phyloP scores from a whole-genome alignment of 2,797 vertebrate species.

The Micromesistius poutassou region DNA sequence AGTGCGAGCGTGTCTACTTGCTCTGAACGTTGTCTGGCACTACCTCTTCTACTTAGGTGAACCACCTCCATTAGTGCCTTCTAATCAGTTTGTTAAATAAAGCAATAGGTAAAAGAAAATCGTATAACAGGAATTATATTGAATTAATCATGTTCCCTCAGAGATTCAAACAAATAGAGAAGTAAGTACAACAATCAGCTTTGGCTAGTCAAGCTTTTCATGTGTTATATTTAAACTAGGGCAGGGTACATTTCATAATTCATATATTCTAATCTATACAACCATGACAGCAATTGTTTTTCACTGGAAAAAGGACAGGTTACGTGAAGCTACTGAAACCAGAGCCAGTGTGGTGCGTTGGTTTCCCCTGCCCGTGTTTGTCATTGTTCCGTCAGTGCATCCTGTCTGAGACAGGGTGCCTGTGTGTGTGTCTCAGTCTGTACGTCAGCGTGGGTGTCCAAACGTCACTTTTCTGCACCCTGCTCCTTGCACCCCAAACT shows the following conservation, averaged over 20 bases:
- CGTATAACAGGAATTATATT: neutral
- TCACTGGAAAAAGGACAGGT: neutral
- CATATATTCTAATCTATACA: neutral
- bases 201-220: neutral
- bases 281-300: neutral
- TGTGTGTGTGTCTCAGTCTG: slow-evolving; percentile 40
- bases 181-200: neutral
- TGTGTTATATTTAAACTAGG: neutral
- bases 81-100: neutral
- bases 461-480: slow-evolving; percentile 7
- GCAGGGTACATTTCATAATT: neutral
- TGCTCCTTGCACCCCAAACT: slow-evolving; percentile 42
- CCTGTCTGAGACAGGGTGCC: slow-evolving; percentile 37
- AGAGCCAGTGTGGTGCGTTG: slow-evolving; percentile 8
- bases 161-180: neutral
- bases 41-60: neutral
- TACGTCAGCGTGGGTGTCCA: slow-evolving; percentile 30
- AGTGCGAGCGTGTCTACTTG: neutral
- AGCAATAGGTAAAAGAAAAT: neutral
- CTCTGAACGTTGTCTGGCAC: neutral
- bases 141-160: neutral
- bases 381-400: slow-evolving; percentile 34
- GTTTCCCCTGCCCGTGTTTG: slow-evolving; percentile 30
- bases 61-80: neutral
- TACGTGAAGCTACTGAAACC: neutral